Conservation (phyloP, 2,797 vertebrate genomes). For the Pangasius macronema region DNA sequence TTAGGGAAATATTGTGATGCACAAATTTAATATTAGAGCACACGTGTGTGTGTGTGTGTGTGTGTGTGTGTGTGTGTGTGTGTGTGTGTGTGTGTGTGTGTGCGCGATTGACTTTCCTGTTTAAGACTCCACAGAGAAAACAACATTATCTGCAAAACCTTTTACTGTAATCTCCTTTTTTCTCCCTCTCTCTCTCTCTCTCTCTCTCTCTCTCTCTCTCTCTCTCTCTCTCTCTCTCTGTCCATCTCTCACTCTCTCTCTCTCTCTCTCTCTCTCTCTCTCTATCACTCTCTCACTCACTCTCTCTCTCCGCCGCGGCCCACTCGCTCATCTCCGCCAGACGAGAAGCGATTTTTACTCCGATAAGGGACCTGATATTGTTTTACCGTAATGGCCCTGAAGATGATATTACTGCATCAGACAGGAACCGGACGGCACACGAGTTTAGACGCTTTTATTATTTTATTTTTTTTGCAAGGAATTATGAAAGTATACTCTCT, state of each 20-base stretch:
- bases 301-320: conserved; percentile 54
- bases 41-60: not conserved
- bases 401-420: conserved; percentile 75
- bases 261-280: conserved; percentile 15
- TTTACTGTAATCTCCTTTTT: conserved; percentile 67
- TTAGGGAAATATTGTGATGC: conserved; percentile 17
- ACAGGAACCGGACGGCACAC: conserved; percentile 64
- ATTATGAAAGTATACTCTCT: not conserved
- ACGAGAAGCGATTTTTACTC: conserved; percentile 69
- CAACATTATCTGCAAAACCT: conserved; percentile 51
- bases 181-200: not conserved
- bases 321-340: conserved; percentile 76
- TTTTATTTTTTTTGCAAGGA: not conserved
- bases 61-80: conserved; percentile 29
- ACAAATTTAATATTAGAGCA: not conserved
- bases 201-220: conserved; percentile 15
- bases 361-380: conserved; percentile 78
- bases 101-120: conserved; percentile 15
- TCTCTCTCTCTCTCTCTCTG: not conserved
- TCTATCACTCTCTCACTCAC: not conserved
- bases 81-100: conserved; percentile 51
- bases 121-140: conserved; percentile 46
- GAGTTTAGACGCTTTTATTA: not conserved
- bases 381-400: conserved; percentile 78
- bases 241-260: not conserved